Evolutionary conservation across 2,113 vertebrate genomes (phyloP).

Genomic region (Rhea americana): DNA sequence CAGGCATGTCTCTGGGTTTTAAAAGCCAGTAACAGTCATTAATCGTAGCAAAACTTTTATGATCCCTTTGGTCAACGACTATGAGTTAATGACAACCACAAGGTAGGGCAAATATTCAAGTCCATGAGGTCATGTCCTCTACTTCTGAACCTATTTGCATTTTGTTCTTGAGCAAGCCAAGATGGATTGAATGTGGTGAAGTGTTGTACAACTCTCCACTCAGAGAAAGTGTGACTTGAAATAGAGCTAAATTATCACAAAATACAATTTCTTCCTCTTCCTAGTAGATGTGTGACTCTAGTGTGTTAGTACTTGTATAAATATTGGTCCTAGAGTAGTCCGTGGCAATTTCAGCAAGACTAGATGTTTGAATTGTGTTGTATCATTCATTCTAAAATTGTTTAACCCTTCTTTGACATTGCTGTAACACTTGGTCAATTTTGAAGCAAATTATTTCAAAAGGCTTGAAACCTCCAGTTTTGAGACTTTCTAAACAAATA

Average conservation of each 20-base stretch:
- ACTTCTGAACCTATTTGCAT: neutral
- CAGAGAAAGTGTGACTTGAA: neutral
- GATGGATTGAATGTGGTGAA: neutral
- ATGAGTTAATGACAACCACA: neutral
- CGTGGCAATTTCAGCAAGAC: neutral
- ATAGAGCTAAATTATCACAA: neutral
- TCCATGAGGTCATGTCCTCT: neutral
- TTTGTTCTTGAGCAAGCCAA: neutral
- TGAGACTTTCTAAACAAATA: neutral
- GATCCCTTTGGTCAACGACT: neutral
- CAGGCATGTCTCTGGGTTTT: neutral
- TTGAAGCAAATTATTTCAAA: neutral
- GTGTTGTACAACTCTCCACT: neutral
- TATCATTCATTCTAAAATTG: neutral
- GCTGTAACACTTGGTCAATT: neutral
- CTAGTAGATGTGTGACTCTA: neutral
- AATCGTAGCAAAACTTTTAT: neutral
- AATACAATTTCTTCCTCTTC: neutral
- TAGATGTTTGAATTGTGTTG: neutral
- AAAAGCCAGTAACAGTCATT: neutral
- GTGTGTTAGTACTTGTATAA: neutral
- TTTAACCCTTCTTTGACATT: neutral
- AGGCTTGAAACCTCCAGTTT: neutral
- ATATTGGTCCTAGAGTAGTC: rapidly evolving
- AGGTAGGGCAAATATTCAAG: neutral